A percentile compares a stretch with the other conserved stretches of the same genome.
Conservation (phyloP, 1,140 invertebrate genomes). For the Brachionus angularis region DNA sequence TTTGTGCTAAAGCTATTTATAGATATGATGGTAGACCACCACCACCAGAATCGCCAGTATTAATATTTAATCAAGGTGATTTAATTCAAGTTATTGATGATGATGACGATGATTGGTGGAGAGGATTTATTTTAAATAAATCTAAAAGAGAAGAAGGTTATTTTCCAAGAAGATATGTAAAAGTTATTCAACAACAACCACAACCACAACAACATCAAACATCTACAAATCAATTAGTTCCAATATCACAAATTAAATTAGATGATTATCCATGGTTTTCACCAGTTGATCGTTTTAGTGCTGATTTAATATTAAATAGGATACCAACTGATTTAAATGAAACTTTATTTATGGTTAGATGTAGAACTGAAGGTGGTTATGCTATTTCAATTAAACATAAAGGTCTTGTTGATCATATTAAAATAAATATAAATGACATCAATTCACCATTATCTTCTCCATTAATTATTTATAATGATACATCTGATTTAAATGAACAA, state of each 20-base stretch:
- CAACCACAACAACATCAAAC: neutral
- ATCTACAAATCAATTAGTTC: neutral
- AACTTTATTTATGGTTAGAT: slow-evolving; percentile 41
- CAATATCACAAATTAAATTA: neutral
- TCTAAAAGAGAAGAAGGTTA: slow-evolving; percentile 24
- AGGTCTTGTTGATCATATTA: slow-evolving; percentile 40
- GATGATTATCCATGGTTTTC: slow-evolving; percentile 38
- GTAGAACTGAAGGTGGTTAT: slow-evolving; percentile 32
- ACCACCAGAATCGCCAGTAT: neutral
- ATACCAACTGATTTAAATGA: slow-evolving; percentile 20
- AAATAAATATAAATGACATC: slow-evolving; percentile 38
- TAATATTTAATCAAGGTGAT: slow-evolving; percentile 14
- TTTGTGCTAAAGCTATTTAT: slow-evolving; percentile 1
- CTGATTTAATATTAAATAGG: slow-evolving; percentile 24
- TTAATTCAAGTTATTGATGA: slow-evolving; percentile 40
- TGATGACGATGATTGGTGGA: slow-evolving; percentile 44
- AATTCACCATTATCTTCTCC: slow-evolving; percentile 8
- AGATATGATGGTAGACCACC: slow-evolving; percentile 31
- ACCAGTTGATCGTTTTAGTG: slow-evolving; percentile 17
- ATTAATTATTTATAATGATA: slow-evolving; percentile 17
- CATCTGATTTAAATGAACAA: neutral
- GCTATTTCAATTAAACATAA: slow-evolving; percentile 42
- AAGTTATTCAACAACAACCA: neutral
- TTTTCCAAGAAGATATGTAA: slow-evolving; percentile 26
- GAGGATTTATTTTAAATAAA: slow-evolving; percentile 1